Evolutionary conservation across 2,113 vertebrate genomes (phyloP), one percentile per base, ranked within the genome.

Genomic region (Labeo catla): DNA sequence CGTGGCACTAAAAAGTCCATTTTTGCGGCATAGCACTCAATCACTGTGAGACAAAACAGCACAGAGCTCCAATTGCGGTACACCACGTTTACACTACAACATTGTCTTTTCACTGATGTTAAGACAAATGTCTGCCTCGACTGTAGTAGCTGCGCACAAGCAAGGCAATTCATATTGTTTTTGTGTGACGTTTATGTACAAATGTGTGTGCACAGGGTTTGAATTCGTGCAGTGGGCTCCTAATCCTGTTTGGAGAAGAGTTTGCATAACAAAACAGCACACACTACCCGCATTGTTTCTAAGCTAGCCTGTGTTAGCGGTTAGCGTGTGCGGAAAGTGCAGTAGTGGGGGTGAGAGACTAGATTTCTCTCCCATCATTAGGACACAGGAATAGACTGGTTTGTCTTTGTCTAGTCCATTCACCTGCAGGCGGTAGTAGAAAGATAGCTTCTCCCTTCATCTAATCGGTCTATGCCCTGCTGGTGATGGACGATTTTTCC

Each of bases 1-100:
- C 57, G 36, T 21, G 63, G 86, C 84, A 82, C 70, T 90, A 86
- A 76, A 28, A 81, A 84, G 73, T 70, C 19, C 15, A 78, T 68
- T 76, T 87, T 61, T 83, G 65, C 21, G 86, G 76, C 57, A 57
- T 86, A 86, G 83, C 86, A 86, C 68, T 90, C 86, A 13, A 80
- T 91, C 84, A 89, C 70, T 74, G 11, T 74, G 83, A 66, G 39
- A 81, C 80, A 89, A 54, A 45, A 79, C 61, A 76, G 78, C 49
- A 90, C 63, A 89, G 78, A 89, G n/a, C 21, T 49, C 13, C 23
- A 77, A 52, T 10, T 68, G 80, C 9, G 80, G 61, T 82, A 4
- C 61, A 52, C 80, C 89, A 84, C 88, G 84, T 47, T 86, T 81
- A 81, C 15, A 7, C n/a, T 19, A 19, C 43, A 36, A 68, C 47